These are phyloP conservation scores for Anabacerthia variegaticeps DNA, from an alignment of 2,797 vertebrate species.

Conservation along the genomic window DNA sequence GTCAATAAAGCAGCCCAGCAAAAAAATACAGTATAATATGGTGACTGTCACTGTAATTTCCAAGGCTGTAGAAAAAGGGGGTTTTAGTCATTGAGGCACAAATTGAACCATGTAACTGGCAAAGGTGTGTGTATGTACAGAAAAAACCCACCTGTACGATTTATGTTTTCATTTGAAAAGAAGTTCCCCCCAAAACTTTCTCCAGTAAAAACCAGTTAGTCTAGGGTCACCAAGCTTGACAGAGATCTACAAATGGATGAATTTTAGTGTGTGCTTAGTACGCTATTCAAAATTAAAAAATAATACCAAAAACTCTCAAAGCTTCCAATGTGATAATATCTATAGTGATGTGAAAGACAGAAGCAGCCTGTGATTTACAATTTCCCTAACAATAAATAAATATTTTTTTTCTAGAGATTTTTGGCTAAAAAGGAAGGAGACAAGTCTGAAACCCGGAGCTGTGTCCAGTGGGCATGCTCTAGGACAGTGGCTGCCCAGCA, in stretches of 20 bases:
- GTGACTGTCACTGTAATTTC: not conserved
- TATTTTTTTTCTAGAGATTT: not conserved
- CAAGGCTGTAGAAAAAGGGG: not conserved
- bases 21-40: not conserved
- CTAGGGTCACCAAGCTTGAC: not conserved
- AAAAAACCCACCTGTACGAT: not conserved
- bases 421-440: not conserved
- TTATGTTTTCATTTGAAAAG: not conserved
- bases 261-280: not conserved
- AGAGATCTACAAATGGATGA: not conserved
- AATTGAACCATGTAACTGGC: not conserved
- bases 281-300: not conserved
- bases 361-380: not conserved
- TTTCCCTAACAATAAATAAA: not conserved
- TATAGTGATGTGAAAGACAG: not conserved
- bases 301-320: not conserved
- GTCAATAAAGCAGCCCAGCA: not conserved
- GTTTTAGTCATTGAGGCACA: not conserved
- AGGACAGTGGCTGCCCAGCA: not conserved
- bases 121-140: not conserved
- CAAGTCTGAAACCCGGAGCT: not conserved
- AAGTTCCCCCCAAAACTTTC: not conserved
- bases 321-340: not conserved
- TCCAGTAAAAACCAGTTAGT: not conserved
- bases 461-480: not conserved